Conservation (phyloP, 2,797 vertebrate species). For the Hydrophis major region DNA sequence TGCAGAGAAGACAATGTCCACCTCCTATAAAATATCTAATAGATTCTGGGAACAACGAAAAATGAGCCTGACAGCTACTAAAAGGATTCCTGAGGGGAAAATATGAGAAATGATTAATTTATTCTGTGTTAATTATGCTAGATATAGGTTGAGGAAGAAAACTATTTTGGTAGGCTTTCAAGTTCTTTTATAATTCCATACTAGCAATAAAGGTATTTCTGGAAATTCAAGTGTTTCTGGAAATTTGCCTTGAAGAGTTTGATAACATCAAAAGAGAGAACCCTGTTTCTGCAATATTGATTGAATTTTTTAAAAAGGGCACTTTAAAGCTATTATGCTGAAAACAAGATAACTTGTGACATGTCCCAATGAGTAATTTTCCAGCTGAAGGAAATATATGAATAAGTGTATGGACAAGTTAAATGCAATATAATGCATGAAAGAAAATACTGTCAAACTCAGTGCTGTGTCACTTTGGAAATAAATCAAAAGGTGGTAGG, state of each 20-base stretch:
- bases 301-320: background rate
- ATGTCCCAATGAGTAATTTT: background rate
- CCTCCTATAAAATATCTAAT: background rate
- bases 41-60: background rate
- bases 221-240: background rate
- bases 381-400: background rate
- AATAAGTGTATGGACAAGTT: background rate
- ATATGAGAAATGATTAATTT: background rate
- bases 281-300: background rate
- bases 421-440: background rate
- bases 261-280: background rate
- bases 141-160: background rate
- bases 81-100: background rate
- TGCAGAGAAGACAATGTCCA: background rate
- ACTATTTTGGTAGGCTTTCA: background rate
- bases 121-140: background rate
- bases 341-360: background rate
- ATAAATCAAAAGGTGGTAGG: background rate
- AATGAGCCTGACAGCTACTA: background rate
- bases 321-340: background rate
- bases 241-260: background rate
- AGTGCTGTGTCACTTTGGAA: background rate
- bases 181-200: background rate
- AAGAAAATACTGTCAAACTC: background rate
- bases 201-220: background rate